Base-by-base conservation (phyloP, 53 echinoderm and acorn worm species). In the Henricia sp. region DNA sequence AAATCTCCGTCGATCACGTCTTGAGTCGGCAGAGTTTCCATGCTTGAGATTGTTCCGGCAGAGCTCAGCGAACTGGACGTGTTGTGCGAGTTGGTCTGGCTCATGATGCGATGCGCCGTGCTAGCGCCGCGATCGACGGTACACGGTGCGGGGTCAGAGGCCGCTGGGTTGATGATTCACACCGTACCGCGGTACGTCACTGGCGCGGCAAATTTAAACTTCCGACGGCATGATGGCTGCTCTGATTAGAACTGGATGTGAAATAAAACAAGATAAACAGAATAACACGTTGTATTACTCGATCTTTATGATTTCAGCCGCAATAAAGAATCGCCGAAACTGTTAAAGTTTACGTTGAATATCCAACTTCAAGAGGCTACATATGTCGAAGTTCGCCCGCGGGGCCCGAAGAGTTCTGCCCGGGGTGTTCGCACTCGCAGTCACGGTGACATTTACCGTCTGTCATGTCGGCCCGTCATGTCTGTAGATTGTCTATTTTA, bases 11-110 rank as follows among this genome's bases (percentile, higher is more conserved):
- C 93, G 11, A 70, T 75, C 16, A 93, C 93, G 26, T 95, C 95
- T 63, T 95, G 93, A 1, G 92, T 90, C 69, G 95, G 95, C 50
- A 95, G 77, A 5, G 95, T 95, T 50, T 95, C 95, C 93, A 93
- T 93, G 51, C 95, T 95, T 8, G 93, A 90, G 19, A 91, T 58
- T 19, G 95, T 95, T 25, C 91, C 93, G 4, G 77, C 95, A 11
- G 92, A 92, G 35, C 91, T 91, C 17, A 91, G 64, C 52, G 92
- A 93, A 71, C 92, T 92, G 26, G 87, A 87, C 0, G 95, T 95
- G 44, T 90, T 94, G 42, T 82, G 94, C 68, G 87, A 90, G 48
- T 55, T 70, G 74, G 72, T 85, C 86, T 85, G 86, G 76, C 90
- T 90, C 90, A 90, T 90, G 69, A 64, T 64, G n/a, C n/a, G n/a